Evolutionary conservation across 2,888 invertebrate species (phyloP).

Genomic region (Muschampia plurimacula): DNA sequence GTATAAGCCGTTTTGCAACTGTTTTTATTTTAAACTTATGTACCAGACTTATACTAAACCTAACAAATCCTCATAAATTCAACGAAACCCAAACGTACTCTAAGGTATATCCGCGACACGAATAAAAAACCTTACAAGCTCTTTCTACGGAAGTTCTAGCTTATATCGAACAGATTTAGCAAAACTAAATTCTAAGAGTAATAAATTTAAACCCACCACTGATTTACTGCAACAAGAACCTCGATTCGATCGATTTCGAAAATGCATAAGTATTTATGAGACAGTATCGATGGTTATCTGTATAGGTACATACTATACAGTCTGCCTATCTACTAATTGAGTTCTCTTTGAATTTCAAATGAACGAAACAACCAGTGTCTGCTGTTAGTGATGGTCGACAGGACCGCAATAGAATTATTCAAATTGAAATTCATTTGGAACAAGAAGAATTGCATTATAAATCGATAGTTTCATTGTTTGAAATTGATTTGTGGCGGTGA

Average conservation of each 20-base stretch:
- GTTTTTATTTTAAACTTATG: neutral
- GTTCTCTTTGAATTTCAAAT: slow-evolving; percentile 61
- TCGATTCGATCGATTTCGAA: slow-evolving; percentile 29
- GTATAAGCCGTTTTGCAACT: neutral
- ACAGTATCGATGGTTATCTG: slow-evolving; percentile 32
- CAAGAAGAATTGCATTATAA: slow-evolving; percentile 15
- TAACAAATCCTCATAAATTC: slow-evolving; percentile 5
- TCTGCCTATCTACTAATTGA: slow-evolving; percentile 67
- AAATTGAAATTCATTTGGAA: slow-evolving; percentile 17
- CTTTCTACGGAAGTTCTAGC: slow-evolving; percentile 12
- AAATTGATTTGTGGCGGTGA: neutral
- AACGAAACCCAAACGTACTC: neutral
- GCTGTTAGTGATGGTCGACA: slow-evolving; percentile 40
- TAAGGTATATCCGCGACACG: neutral
- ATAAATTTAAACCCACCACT: slow-evolving; percentile 36
- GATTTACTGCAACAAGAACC: slow-evolving; percentile 33
- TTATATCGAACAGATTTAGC: slow-evolving; percentile 27
- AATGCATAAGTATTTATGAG: slow-evolving; percentile 38
- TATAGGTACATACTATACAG: slow-evolving; percentile 39
- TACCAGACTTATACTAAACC: neutral
- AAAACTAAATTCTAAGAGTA: slow-evolving; percentile 24
- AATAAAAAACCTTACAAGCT: neutral
- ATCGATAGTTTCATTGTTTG: slow-evolving; percentile 5
- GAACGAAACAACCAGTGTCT: slow-evolving; percentile 49
- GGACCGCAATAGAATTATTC: slow-evolving; percentile 56